Evolutionary conservation across 2,113 vertebrate species (phyloP).

Genomic region (Paedocypris sp.): DNA sequence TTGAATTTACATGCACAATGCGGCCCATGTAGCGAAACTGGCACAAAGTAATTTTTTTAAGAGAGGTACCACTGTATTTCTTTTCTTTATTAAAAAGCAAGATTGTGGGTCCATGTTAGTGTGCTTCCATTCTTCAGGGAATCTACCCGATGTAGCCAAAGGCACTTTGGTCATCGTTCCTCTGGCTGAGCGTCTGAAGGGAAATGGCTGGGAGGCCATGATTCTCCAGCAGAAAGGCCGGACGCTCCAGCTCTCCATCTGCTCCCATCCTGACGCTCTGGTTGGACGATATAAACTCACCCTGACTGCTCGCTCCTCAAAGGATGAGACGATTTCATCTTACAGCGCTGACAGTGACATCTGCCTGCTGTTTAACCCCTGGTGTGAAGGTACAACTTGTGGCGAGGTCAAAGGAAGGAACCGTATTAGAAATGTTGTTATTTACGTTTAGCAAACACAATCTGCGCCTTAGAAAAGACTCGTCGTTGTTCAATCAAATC

Average conservation of each 20-base stretch:
- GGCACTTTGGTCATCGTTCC: constrained; percentile 72
- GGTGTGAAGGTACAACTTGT: constrained; percentile 31
- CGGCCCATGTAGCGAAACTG: too few relatives aligned
- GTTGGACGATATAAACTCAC: constrained; percentile 71
- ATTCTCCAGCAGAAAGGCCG: constrained; percentile 49
- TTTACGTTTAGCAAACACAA: too few relatives aligned
- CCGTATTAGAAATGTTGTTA: too few relatives aligned
- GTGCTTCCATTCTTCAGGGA: constrained; percentile 49
- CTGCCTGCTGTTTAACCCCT: constrained; percentile 82
- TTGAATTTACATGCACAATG: too few relatives aligned
- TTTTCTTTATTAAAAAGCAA: not conserved
- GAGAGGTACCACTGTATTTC: not conserved
- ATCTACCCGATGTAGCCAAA: constrained; percentile 65
- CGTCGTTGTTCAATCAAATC: too few relatives aligned
- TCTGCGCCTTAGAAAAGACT: too few relatives aligned
- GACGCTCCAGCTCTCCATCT: constrained; percentile 57
- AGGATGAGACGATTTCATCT: constrained; percentile 44
- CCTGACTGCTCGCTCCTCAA: constrained; percentile 46
- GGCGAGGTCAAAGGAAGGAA: not conserved
- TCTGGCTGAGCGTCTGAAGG: constrained; percentile 56
- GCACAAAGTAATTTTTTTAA: too few relatives aligned
- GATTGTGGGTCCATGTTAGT: not conserved
- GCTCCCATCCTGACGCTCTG: constrained; percentile 58
- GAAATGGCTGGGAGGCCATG: constrained; percentile 70
- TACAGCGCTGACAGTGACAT: constrained; percentile 57